These are phyloP conservation scores for Saccopteryx bilineata DNA, from an alignment of 2,113 vertebrate species.

Conservation along the genomic window DNA sequence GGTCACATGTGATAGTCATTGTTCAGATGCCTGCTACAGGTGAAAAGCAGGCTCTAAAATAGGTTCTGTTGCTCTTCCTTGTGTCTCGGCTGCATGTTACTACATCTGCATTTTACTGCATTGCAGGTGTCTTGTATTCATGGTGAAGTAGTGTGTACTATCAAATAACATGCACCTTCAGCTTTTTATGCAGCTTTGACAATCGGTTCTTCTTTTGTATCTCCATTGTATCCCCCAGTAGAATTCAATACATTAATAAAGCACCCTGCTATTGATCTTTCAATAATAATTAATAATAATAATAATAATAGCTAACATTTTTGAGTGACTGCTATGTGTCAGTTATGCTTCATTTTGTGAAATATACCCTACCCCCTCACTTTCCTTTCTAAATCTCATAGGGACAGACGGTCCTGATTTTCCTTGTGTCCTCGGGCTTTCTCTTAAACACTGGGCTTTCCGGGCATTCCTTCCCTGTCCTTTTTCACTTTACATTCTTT, in stretches of 20 bases:
- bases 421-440: neutral
- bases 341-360: neutral
- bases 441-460: neutral
- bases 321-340: neutral
- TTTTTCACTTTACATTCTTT: neutral
- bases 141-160: conserved; percentile 25
- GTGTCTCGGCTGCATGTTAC: neutral
- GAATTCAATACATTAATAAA: neutral
- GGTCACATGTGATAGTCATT: conserved; percentile 50
- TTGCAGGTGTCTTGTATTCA: conserved; percentile 52
- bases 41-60: conserved; percentile 54
- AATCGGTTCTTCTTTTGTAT: neutral
- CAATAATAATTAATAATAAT: neutral
- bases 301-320: neutral
- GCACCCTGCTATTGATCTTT: neutral
- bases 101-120: conserved; percentile 38
- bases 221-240: neutral
- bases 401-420: neutral
- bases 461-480: neutral
- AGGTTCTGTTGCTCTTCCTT: neutral
- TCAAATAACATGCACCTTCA: neutral
- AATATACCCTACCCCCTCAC: neutral
- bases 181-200: neutral
- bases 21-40: neutral
- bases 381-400: neutral